Base-by-base conservation (phyloP, 2,888 invertebrate species). In the Chrysina gloriosa region DNA sequence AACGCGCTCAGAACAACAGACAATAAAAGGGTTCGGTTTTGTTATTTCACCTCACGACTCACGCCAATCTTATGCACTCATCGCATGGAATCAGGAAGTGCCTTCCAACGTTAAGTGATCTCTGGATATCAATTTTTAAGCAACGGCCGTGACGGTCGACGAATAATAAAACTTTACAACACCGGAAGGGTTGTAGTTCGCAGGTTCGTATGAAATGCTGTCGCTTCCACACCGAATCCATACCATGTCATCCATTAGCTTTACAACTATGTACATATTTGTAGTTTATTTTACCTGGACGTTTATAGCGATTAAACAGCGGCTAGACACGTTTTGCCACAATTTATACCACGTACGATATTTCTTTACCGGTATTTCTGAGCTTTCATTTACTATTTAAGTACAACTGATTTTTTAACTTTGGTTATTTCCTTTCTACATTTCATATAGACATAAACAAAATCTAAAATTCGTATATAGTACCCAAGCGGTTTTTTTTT, bases 111-210 rank as follows among this genome's bases (percentile, higher is more conserved):
- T 29, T 9, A 29, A 27, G 42, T 29, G 58, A 61, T 27, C 25
- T 42, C 27, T 16, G 27, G 58, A 45, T 61, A 61, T 61, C 58
- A 61, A 61, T 61, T 61, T 61, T 61, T 61, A 61, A 61, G 58
- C 36, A 29, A 42, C 39, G 58, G 14, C 36, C 42, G 45, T 45
- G 42, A 45, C 42, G 27, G 58, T 42, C 42, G 42, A 27, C 42
- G 58, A 61, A 61, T 61, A 61, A 61, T 48, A 71, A 70, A 69
- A 39, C 47, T 65, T 68, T 67, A 65, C 65, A 65, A 54, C 58
- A 71, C 70, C 73, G 73, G 72, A 72, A 74, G 73, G 72, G 74
- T 69, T 75, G 70, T 68, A 61, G 65, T 61, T 71, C 67, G 69
- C 70, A 71, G 70, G 71, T 61, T 69, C 64, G 48, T 63, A 50